Conservation (phyloP, 2,797 vertebrate species). For the Rhabdophis nuchalis region DNA sequence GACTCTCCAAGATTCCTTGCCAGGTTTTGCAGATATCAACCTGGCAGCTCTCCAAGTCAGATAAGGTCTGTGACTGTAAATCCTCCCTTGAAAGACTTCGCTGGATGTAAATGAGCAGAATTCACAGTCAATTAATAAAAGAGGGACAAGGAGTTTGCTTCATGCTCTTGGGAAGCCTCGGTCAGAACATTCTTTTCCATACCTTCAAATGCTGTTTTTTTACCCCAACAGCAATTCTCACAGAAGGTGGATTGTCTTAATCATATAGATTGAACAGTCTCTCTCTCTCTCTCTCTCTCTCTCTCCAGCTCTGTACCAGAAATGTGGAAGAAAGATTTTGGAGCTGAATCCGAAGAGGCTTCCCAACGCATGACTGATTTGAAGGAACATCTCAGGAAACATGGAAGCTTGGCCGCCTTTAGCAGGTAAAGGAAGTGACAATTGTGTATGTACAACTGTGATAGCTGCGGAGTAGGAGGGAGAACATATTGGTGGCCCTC, state of each 20-base stretch:
- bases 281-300: background rate
- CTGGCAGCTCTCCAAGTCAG: too few relatives aligned
- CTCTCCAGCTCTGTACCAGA: constrained; percentile 79
- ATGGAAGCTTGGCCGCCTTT: constrained; percentile 34
- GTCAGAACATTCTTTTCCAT: too few relatives aligned
- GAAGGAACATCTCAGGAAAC: constrained; percentile 70
- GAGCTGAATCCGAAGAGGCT: constrained; percentile 78
- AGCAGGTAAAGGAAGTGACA: constrained; percentile 33
- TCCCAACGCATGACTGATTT: constrained; percentile 71
- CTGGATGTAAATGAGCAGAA: too few relatives aligned
- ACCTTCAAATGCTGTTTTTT: background rate
- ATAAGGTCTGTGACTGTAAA: too few relatives aligned
- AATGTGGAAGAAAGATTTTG: constrained; percentile 80
- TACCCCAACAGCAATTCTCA: background rate
- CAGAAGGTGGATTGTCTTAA: background rate
- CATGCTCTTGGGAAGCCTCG: too few relatives aligned
- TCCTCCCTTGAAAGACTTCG: too few relatives aligned
- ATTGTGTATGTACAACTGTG: too few relatives aligned
- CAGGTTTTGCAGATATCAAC: too few relatives aligned
- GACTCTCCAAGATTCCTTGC: too few relatives aligned
- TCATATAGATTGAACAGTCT: background rate
- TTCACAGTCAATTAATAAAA: too few relatives aligned
- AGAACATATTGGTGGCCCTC: background rate
- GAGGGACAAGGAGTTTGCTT: too few relatives aligned
- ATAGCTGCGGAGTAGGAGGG: background rate